Percentiles rank a stretch among this genome's conserved stretches.
phyloP scores from a whole-genome alignment of 2,888 invertebrate genomes.

The Galeopsomyia nigrocyanea region DNA sequence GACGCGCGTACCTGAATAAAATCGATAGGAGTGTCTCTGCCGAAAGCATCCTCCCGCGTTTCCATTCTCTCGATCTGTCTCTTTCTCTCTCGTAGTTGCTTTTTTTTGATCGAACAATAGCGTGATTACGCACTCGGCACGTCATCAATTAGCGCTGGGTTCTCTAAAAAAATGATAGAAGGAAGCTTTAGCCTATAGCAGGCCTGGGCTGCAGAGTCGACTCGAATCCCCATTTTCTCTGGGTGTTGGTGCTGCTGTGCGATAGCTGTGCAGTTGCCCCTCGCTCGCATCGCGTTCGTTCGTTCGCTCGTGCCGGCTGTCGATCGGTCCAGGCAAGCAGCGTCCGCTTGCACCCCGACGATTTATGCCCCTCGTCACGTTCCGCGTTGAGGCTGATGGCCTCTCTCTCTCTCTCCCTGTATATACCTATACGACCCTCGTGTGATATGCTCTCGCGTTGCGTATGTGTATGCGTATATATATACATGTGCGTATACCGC shows the following conservation, averaged over 20 bases:
- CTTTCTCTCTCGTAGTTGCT: slow-evolving; percentile 28
- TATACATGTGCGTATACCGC: neutral
- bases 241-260: no score
- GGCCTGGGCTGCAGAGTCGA: neutral
- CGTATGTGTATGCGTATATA: neutral
- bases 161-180: slow-evolving; percentile 49
- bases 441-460: neutral
- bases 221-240: slow-evolving; percentile 24
- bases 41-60: slow-evolving; percentile 1
- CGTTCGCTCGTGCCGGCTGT: slow-evolving; percentile 10
- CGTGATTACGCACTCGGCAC: slow-evolving; percentile 21
- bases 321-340: slow-evolving; percentile 12
- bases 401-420: slow-evolving; percentile 24
- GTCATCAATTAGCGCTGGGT: slow-evolving; percentile 55
- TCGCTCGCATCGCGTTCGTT: neutral
- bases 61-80: neutral
- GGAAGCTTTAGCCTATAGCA: neutral
- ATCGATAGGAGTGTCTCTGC: slow-evolving; percentile 36
- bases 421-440: neutral
- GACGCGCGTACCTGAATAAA: slow-evolving; percentile 33
- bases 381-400: slow-evolving; percentile 3
- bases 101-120: slow-evolving; percentile 39
- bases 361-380: slow-evolving; percentile 41
- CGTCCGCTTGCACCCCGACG: slow-evolving; percentile 25
- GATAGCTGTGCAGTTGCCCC: neutral